Evolutionary conservation across 2,113 vertebrate genomes (phyloP).

Genomic region (Monarcha castaneiventris): DNA sequence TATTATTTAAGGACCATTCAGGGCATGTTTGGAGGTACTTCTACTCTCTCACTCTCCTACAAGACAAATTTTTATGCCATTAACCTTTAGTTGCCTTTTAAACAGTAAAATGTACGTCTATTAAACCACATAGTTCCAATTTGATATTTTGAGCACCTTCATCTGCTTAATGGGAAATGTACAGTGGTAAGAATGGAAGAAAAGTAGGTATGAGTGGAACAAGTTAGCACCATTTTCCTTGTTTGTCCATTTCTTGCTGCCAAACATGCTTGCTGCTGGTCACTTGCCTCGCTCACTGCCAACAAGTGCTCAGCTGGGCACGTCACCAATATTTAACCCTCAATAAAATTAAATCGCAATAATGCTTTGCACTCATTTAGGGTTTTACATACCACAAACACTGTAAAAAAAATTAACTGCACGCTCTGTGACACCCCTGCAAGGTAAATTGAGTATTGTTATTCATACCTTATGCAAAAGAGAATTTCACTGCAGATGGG

Average conservation of each 20-base stretch:
- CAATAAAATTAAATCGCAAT: background rate
- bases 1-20: background rate
- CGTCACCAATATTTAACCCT: background rate
- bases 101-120: background rate
- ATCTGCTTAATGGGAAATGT: background rate
- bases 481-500: conserved; percentile 10
- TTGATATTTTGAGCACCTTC: background rate
- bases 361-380: background rate
- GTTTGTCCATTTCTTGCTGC: background rate
- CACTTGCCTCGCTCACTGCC: background rate
- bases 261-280: background rate
- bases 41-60: background rate
- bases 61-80: background rate
- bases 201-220: background rate
- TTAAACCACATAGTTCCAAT: background rate
- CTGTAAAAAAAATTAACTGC: background rate
- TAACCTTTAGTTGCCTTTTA: conserved; percentile 32
- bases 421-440: background rate
- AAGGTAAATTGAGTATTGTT: background rate
- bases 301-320: background rate
- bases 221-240: background rate
- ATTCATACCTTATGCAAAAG: background rate
- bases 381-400: background rate
- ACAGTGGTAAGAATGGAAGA: background rate
- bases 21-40: background rate